Percentiles rank a stretch among this genome's conserved stretches.
phyloP scores from a whole-genome alignment of 2,797 vertebrate genomes.

The Peromyscus aztecus region DNA sequence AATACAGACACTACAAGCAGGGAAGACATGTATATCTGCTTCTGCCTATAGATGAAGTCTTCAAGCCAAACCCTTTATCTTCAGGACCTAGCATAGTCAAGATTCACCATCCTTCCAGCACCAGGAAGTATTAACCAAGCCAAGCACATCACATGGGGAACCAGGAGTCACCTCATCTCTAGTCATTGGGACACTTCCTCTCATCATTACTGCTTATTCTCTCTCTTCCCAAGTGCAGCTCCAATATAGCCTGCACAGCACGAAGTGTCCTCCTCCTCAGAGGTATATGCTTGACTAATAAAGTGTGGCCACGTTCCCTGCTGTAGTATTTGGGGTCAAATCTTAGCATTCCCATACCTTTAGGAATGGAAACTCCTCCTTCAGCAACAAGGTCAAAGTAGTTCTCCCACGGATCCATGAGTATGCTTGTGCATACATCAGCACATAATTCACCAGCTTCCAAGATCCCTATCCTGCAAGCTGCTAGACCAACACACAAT shows the following conservation, averaged over 20 bases:
- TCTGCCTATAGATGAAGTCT: neutral
- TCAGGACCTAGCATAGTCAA: neutral
- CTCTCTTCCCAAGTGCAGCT: neutral
- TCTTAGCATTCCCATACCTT: neutral
- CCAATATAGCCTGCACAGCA: neutral
- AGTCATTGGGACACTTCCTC: neutral
- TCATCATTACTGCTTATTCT: neutral
- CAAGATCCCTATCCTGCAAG: neutral
- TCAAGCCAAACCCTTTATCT: neutral
- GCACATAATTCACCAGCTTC: neutral
- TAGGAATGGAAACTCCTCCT: neutral
- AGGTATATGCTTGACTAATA: neutral
- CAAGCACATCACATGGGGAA: neutral
- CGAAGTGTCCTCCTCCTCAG: neutral
- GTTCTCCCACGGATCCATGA: neutral
- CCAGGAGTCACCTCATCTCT: neutral
- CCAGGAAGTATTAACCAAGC: neutral
- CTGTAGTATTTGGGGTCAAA: neutral
- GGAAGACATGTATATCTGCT: neutral
- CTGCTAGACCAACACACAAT: neutral
- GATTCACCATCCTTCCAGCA: neutral
- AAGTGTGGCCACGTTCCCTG: neutral
- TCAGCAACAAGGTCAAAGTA: neutral
- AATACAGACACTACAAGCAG: constrained; percentile 38
- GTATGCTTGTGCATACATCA: no score